These are phyloP conservation scores for Sebastes dallii DNA, from an alignment of 2,797 vertebrate genomes.

Conservation along the genomic window DNA sequence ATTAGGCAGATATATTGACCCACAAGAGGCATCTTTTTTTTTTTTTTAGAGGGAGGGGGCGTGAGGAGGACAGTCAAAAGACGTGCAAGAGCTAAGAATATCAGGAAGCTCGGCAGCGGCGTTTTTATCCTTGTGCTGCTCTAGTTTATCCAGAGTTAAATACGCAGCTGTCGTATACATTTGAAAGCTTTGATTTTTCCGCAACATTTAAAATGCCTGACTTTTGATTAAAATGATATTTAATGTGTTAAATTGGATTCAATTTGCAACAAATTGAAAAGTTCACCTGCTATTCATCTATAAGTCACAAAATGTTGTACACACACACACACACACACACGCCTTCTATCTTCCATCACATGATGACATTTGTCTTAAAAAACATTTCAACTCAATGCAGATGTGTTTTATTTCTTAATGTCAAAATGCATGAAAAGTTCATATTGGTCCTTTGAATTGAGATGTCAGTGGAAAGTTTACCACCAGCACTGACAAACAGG, in stretches of 20 bases:
- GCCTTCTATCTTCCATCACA: neutral
- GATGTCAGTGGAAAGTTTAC: slow-evolving; percentile 91
- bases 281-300: neutral
- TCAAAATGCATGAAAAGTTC: slow-evolving; percentile 1
- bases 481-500: slow-evolving; percentile 87
- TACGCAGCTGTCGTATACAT: neutral
- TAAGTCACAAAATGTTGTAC: neutral
- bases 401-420: neutral
- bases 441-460: slow-evolving; percentile 58
- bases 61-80: slow-evolving; percentile 45
- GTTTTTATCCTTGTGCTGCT: neutral
- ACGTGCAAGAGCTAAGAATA: slow-evolving; percentile 49
- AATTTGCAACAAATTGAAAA: neutral
- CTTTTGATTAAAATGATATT: neutral
- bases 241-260: neutral
- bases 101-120: slow-evolving; percentile 17
- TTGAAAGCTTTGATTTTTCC: neutral
- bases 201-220: neutral
- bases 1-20: slow-evolving; percentile 52
- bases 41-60: neutral
- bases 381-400: neutral
- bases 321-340: neutral
- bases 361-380: neutral
- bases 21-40: slow-evolving; percentile 22
- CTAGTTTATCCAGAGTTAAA: neutral